Base-by-base conservation (phyloP, 2,888 invertebrate genomes). In the Apamea epomidion region DNA sequence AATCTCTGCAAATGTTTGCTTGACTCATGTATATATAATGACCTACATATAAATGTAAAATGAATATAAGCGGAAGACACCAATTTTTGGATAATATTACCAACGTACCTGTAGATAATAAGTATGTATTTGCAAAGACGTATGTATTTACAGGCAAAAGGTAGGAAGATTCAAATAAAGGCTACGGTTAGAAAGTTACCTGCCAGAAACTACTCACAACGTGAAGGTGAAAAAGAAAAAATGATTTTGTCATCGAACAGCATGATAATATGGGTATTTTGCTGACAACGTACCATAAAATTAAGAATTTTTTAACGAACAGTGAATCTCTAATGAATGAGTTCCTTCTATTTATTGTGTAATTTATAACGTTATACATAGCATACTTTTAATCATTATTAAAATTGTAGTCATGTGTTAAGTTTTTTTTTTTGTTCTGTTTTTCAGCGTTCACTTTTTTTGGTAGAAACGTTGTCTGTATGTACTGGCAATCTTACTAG, bases 401-500 rank as follows among this genome's bases (percentile, higher is more conserved):
- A 7, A 2, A 45, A 45, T 68, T n/a, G 45, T 42, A 45, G 5
- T 18, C 12, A 14, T 6, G 16, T 29, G 1, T 1, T 12, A 10
- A 10, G 12, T 48, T 18, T 12, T 48, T 51, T 32, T 64, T 32
- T 54, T 83, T n/a, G 18, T 72, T 37, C 18, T 48, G 25, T 51
- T 70, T 51, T 69, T 48, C 45, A 25, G 16, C 51, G 18, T 69
- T 58, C 0, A 10, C 7, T 48, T 21, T n/a, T 32, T 21, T 82
- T 84, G 65, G 89, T 86, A 87, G 83, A 84, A 83, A 77, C 45
- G 2, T 7, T 62, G 16, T 32, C 21, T 54, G 48, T 37, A 18
- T 64, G 60, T 48, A 32, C 78, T 87, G 85, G 90, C 80, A 89
- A 85, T 75, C 62, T 51, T 72, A 69, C 32, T 65, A 87, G 81